Evolutionary conservation across 2,113 vertebrate genomes (phyloP), one percentile per base, ranked within the genome.

Genomic region (Odontophorus gujanensis): DNA sequence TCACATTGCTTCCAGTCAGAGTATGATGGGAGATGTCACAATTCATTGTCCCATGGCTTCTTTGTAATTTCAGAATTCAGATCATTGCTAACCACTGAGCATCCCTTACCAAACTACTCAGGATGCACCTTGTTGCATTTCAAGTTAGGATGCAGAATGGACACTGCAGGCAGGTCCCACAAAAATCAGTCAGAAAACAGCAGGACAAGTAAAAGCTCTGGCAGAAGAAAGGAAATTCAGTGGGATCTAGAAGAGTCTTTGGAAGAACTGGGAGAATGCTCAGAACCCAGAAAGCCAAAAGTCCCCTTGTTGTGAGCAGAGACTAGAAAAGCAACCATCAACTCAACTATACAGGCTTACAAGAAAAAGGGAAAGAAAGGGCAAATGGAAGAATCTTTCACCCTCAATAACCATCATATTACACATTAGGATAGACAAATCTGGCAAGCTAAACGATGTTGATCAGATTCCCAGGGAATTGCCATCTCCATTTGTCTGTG

Each of bases 21-120:
- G 0, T 4, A 47, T 32, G 7, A 32, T 12, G 1, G 26, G 4
- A 1, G 6, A 81, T 17, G 42, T 24, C 77, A 53, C 8, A 7
- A 1, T 25, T 68, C 76, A 17, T 34, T 61, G 40, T 76, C 58
- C 36, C 58, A 57, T 0, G 0, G 57, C 43, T 6, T 1, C 43
- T 19, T 53, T 62, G 57, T 58, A 9, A 10, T 50, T 76, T 58
- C 67, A 61, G 26, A 74, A 24, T 43, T 82, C 62, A 62, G 32
- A 45, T 3, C 71, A 34, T 19, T 0, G 7, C 26, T 58, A 20
- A 30, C 18, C 76, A 50, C n/a, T 6, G 22, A 43, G 68, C 28
- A 81, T 15, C 36, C 58, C 48, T 68, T 6, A 30, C 42, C n/a
- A 68, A 7, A 78, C 26, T 7, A 2, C 12, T 79, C 42, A 66